Percentiles rank a stretch among this genome's conserved stretches.
Conservation (phyloP, 2,888 invertebrate genomes). For the Caenorhabditis sp. region DNA sequence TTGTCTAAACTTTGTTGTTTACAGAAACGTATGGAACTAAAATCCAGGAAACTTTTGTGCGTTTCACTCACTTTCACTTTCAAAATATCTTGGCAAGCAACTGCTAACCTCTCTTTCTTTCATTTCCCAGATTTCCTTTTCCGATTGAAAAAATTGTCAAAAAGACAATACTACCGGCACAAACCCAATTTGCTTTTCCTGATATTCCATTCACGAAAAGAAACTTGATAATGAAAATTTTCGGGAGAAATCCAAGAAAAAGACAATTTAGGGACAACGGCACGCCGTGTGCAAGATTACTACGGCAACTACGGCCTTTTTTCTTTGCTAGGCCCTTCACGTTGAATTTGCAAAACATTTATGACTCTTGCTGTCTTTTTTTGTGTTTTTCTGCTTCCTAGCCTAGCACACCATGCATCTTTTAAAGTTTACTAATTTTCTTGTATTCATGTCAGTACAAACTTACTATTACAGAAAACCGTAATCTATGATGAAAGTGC, state of each 20-base stretch:
- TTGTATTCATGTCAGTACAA: not conserved
- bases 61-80: not conserved
- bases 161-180: too few relatives aligned
- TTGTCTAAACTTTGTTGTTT: not conserved
- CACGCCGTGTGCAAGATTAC: constrained; percentile 23
- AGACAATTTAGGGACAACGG: not conserved
- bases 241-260: not conserved
- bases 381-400: not conserved
- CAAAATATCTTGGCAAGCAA: not conserved
- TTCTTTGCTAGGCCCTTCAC: constrained; percentile 24
- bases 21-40: not conserved
- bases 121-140: too few relatives aligned
- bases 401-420: too few relatives aligned
- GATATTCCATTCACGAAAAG: not conserved
- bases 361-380: constrained; percentile 33
- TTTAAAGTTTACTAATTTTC: too few relatives aligned
- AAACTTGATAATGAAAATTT: not conserved
- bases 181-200: too few relatives aligned
- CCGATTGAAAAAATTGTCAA: too few relatives aligned
- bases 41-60: not conserved
- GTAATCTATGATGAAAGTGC: constrained; percentile 25
- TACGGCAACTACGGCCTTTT: constrained; percentile 33
- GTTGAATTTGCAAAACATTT: constrained; percentile 32
- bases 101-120: not conserved
- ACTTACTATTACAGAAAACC: too few relatives aligned